Conservation (phyloP, 2,113 vertebrate genomes). For the Terrapene triunguis region DNA sequence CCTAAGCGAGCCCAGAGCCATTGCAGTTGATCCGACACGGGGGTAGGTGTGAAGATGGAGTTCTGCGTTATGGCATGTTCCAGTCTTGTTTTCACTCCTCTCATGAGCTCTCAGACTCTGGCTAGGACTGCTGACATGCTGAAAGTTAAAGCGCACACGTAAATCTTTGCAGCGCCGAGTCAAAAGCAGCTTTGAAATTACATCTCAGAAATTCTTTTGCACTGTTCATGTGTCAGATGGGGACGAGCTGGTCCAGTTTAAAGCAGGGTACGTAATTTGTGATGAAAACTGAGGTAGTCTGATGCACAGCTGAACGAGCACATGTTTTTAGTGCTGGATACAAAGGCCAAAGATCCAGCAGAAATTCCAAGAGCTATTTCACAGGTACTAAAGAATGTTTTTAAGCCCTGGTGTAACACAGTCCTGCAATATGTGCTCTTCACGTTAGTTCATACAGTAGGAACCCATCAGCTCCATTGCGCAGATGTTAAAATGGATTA, state of each 20-base stretch:
- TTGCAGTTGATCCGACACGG: slow-evolving; percentile 92
- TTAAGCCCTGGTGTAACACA: not conserved
- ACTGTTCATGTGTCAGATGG: accelerated
- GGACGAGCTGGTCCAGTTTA: not conserved
- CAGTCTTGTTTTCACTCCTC: not conserved
- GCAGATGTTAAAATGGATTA: not conserved
- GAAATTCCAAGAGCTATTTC: not conserved
- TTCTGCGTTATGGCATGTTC: accelerated
- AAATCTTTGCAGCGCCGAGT: not conserved
- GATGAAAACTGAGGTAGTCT: not conserved
- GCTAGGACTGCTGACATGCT: not conserved
- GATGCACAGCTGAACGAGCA: not conserved
- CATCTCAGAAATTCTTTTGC: not conserved
- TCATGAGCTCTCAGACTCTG: not conserved
- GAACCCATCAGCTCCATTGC: not conserved
- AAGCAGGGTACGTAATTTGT: not conserved
- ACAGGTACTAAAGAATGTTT: not conserved
- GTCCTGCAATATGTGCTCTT: not conserved
- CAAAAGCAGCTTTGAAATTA: not conserved
- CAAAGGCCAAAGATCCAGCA: not conserved
- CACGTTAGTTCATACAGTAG: not conserved
- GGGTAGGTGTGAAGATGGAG: slow-evolving; percentile 82
- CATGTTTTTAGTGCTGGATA: not conserved
- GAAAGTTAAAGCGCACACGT: not conserved
- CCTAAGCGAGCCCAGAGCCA: slow-evolving; percentile 94